Evolutionary conservation across 2,888 invertebrate genomes (phyloP), one percentile per base, ranked within the genome.

Genomic region (Melolontha melolontha): DNA sequence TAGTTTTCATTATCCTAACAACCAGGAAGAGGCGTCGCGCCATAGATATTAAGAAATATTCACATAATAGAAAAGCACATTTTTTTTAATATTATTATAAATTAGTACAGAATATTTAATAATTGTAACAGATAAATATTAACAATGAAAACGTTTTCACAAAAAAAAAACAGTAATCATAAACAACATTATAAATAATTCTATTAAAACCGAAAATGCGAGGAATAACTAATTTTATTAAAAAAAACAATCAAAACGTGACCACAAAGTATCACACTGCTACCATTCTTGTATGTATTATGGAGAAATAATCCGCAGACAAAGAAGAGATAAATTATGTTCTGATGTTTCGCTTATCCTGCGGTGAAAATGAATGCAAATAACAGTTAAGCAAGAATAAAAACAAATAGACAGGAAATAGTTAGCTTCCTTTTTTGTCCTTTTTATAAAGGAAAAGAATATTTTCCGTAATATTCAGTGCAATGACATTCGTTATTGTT

Each of bases 361-460:
- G 17, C 47, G 14, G 16, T 14, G 16, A 29, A 22, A 42, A 47
- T 27, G n/a, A 27, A 17, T 11, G 40, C 12, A 12, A 51, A 34
- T 29, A 47, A 62, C 59, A 34, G 59, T 47, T 62, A 64, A 40
- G 39, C 16, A 22, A 51, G 42, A 64, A 16, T 14, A 64, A 51
- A 27, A 64, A 59, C 47, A 34, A 49, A 41, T 44, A 41, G 29
- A 64, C 52, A 44, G 29, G 54, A 34, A 64, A 64, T 54, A 34
- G 44, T 29, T 10, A 29, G 34, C 44, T 12, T 34, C 42, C 39
- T 16, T 27, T 27, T 57, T 42, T 42, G 42, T 34, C 34, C 59
- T 34, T 34, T 34, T 10, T 6, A 34, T 34, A 47, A 47, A 47
- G 34, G 5, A 22, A n/a, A 11, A 49, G 2, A 49, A 42, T 16